phyloP scores from a whole-genome alignment of 35 echinoderm and acorn worm species.

The Heliocidaris erythrogramma region DNA sequence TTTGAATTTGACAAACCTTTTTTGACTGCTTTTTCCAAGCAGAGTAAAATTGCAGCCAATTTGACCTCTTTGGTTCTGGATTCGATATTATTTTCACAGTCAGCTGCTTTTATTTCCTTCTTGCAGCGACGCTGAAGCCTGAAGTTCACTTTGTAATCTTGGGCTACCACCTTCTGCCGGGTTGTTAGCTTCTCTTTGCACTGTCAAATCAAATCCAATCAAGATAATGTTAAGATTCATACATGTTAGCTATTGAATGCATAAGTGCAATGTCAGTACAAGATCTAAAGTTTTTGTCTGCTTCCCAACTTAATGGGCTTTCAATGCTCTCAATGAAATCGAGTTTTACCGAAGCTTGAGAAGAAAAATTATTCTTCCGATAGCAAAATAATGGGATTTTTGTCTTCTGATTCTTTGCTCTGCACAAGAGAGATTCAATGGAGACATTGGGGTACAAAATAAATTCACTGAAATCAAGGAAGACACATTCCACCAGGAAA shows the following conservation, averaged over 20 bases:
- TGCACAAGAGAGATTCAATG: too few species aligned
- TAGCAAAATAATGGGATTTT: too few species aligned
- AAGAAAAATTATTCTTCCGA: too few species aligned
- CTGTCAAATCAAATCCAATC: conserved; percentile 30
- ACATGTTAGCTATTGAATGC: not conserved
- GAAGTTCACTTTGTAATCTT: conserved; percentile 84
- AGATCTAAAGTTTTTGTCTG: too few species aligned
- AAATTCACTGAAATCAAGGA: too few species aligned
- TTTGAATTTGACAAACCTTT: not conserved
- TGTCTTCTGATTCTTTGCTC: too few species aligned
- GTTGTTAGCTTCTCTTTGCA: conserved; percentile 78
- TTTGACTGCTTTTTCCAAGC: conserved; percentile 65
- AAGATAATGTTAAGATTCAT: not conserved
- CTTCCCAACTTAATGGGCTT: too few species aligned
- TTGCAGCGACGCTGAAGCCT: conserved; percentile 67
- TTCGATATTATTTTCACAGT: too few species aligned
- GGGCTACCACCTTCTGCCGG: conserved; percentile 69
- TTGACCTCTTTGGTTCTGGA: conserved; percentile 47
- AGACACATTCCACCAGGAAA: too few species aligned
- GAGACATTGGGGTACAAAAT: too few species aligned
- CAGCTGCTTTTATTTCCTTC: conserved; percentile 62
- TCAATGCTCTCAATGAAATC: too few species aligned
- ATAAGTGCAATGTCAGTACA: not conserved
- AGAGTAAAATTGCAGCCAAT: conserved; percentile 76
- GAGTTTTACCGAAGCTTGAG: too few species aligned